Conservation (phyloP, 2,113 vertebrate species). For the Tetrax tetrax region DNA sequence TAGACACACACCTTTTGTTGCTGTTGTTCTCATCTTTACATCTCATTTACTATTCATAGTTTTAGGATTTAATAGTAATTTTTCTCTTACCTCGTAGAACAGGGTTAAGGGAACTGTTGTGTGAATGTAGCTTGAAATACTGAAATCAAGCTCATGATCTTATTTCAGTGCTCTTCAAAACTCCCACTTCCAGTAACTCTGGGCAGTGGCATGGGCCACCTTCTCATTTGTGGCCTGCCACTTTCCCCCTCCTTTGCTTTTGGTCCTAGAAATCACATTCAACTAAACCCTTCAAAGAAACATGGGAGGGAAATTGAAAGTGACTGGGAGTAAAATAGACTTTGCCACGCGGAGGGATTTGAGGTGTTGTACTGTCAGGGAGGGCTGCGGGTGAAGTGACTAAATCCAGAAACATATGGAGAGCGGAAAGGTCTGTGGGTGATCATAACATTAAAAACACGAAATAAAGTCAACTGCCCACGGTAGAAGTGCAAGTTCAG, state of each 20-base stretch:
- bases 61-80: neutral
- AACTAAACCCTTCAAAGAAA: slow-evolving; percentile 13
- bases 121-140: neutral
- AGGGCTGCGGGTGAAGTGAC: neutral
- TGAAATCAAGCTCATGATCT: neutral
- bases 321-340: slow-evolving; percentile 51
- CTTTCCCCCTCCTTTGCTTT: neutral
- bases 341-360: neutral
- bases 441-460: slow-evolving; percentile 32
- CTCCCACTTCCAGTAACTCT: neutral
- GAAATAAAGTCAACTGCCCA: slow-evolving; percentile 25
- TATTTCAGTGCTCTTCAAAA: neutral
- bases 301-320: slow-evolving; percentile 49
- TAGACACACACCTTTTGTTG: neutral
- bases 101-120: neutral
- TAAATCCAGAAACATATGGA: slow-evolving; percentile 27
- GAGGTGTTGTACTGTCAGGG: neutral
- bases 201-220: neutral
- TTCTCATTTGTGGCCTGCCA: slow-evolving; percentile 1
- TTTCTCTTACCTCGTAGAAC: neutral
- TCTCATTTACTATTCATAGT: neutral
- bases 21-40: neutral
- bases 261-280: slow-evolving; percentile 50
- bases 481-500: slow-evolving; percentile 16
- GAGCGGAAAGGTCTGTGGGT: slow-evolving; percentile 14